phyloP scores from a whole-genome alignment of 2,888 invertebrate species.

The Cephus spinipes region DNA sequence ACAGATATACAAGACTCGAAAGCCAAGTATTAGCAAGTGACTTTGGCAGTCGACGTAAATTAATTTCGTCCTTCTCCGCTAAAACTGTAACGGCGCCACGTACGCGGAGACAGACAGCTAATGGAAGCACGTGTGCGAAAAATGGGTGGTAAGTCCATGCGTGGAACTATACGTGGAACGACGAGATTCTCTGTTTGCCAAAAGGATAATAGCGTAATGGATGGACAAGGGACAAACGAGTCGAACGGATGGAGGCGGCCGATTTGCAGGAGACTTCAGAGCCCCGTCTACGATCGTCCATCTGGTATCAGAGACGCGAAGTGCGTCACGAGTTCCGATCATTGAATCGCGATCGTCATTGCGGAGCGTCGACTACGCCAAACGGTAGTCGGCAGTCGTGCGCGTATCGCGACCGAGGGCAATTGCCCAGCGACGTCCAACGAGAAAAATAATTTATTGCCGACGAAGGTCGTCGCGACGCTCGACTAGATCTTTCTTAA shows the following conservation, averaged over 20 bases:
- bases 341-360: background rate
- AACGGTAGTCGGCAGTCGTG: background rate
- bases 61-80: conserved; percentile 22
- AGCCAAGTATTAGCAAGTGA: background rate
- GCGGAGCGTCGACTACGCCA: background rate
- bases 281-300: background rate
- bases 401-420: background rate
- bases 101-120: background rate
- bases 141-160: background rate
- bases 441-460: conserved; percentile 19
- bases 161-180: background rate
- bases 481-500: background rate
- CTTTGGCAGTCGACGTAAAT: conserved; percentile 25
- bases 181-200: conserved; percentile 46
- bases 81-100: background rate
- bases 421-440: background rate
- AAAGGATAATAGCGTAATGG: conserved; percentile 61
- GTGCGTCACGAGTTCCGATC: background rate
- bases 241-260: conserved; percentile 44
- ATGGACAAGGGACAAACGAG: conserved; percentile 55
- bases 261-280: background rate
- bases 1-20: background rate
- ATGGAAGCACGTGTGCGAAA: conserved; percentile 13
- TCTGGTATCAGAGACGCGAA: background rate
- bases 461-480: background rate